Percentiles rank a stretch among this genome's conserved stretches.
Conservation (phyloP, 2,113 vertebrate species). For the Chelonoidis abingdonii region DNA sequence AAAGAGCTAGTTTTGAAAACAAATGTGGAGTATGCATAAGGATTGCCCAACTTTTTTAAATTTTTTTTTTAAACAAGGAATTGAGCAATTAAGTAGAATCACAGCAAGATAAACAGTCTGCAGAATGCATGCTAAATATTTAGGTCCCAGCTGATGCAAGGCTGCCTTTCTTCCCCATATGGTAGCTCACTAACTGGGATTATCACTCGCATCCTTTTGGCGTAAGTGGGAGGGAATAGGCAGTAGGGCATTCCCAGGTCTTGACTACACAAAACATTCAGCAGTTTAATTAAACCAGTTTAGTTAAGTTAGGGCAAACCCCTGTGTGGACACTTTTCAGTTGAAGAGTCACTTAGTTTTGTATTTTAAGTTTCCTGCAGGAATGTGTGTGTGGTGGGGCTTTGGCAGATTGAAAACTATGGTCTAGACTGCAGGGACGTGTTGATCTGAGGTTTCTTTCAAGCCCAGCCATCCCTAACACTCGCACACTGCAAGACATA, state of each 20-base stretch:
- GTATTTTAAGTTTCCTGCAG: not conserved
- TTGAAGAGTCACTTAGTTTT: not conserved
- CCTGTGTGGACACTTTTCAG: not conserved
- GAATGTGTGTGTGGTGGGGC: not conserved
- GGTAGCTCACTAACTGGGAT: not conserved
- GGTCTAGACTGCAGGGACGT: not conserved
- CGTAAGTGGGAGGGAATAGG: not conserved
- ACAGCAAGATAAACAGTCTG: not conserved
- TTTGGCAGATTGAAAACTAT: not conserved
- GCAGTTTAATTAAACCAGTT: not conserved
- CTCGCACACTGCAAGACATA: not conserved
- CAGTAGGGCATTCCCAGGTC: not conserved
- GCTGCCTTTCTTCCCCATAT: not conserved
- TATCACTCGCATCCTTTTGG: not conserved
- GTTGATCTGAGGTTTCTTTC: constrained; percentile 4
- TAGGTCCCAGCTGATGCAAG: not conserved
- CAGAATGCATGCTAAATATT: not conserved
- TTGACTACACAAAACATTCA: not conserved
- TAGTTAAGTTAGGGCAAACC: not conserved
- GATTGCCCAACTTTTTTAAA: not conserved
- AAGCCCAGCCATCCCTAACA: not conserved
- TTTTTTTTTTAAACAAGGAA: not conserved
- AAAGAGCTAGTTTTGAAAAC: not conserved
- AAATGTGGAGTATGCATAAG: not conserved
- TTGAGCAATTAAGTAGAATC: not conserved